phyloP scores from a whole-genome alignment of 2,113 vertebrate species.

The Probosciger aterrimus region DNA sequence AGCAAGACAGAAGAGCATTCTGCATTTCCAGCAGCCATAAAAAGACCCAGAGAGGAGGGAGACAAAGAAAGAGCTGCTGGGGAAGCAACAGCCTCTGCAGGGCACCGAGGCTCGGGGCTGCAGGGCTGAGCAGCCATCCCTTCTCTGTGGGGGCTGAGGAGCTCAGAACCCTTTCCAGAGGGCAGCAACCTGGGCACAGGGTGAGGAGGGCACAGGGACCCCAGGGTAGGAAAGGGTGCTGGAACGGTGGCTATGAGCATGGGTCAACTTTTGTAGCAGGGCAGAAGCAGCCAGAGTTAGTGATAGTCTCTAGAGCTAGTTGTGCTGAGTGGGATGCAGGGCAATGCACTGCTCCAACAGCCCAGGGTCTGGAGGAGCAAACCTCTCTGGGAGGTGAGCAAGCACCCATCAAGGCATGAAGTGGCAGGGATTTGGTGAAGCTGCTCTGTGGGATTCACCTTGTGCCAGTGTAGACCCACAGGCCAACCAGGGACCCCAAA shows the following conservation, averaged over 20 bases:
- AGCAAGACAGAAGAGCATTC: constrained; percentile 13
- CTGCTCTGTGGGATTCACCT: not conserved
- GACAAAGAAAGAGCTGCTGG: not conserved
- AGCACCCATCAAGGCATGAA: not conserved
- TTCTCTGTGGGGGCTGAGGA: not conserved
- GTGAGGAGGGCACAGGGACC: not conserved
- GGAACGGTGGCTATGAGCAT: accelerated
- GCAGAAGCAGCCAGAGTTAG: accelerated
- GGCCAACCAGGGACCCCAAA: not conserved
- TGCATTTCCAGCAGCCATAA: not conserved
- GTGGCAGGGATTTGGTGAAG: not conserved
- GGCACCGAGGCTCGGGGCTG: accelerated
- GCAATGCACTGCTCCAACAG: not conserved
- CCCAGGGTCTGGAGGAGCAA: not conserved
- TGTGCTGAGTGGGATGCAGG: not conserved
- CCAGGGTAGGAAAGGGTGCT: not conserved
- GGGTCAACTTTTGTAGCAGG: not conserved
- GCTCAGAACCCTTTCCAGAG: not conserved
- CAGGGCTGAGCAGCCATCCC: not conserved
- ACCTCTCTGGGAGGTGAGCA: not conserved
- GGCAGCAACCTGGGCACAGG: not conserved
- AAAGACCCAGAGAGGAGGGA: not conserved
- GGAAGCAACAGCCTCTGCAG: accelerated
- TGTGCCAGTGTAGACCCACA: not conserved
- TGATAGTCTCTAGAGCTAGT: accelerated